Evolutionary conservation across 1,140 invertebrate species (phyloP).

Genomic region (Dinothrombium tinctorium): DNA sequence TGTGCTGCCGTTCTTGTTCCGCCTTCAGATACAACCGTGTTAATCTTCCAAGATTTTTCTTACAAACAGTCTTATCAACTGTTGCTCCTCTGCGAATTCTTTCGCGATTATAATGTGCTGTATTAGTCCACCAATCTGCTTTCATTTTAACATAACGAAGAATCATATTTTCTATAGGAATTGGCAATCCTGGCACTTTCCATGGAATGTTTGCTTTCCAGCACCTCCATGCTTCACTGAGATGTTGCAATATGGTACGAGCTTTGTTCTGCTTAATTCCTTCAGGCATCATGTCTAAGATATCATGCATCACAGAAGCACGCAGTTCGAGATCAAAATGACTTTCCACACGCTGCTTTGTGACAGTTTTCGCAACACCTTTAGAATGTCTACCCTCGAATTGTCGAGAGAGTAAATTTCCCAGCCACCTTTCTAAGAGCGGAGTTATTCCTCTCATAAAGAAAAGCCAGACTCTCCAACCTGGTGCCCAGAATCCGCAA

Average conservation of each 20-base stretch:
- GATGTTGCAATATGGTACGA: conserved; percentile 88
- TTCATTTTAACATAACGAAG: conserved; percentile 99
- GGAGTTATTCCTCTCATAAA: conserved; percentile 98
- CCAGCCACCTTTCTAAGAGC: conserved; percentile 86
- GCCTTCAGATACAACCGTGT: conserved; percentile 92
- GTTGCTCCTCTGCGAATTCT: conserved; percentile 73
- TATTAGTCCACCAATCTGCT: conserved; percentile 99
- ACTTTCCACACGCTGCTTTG: conserved; percentile 95
- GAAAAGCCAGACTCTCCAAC: conserved; percentile 98
- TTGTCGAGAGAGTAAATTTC: conserved; percentile 87
- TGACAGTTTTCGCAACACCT: conserved; percentile 96
- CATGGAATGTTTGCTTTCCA: conserved; percentile 99
- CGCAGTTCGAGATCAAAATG: conserved; percentile 96
- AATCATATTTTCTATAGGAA: conserved; percentile 99
- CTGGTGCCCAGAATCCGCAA: conserved; percentile 96
- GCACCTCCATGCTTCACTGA: conserved; percentile 96
- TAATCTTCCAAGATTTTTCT: conserved; percentile 91
- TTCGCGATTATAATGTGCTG: conserved; percentile 97
- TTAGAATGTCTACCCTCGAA: conserved; percentile 98
- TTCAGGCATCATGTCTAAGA: conserved; percentile 99
- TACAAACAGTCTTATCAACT: conserved; percentile 98
- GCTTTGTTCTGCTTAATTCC: conserved; percentile 85
- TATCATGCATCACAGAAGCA: conserved; percentile 98
- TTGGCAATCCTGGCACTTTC: conserved; percentile 94
- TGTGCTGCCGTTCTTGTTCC: conserved; percentile 96